Evolutionary conservation across 2,113 vertebrate genomes (phyloP), one percentile per base, ranked within the genome.

Genomic region (Jaculus jaculus): DNA sequence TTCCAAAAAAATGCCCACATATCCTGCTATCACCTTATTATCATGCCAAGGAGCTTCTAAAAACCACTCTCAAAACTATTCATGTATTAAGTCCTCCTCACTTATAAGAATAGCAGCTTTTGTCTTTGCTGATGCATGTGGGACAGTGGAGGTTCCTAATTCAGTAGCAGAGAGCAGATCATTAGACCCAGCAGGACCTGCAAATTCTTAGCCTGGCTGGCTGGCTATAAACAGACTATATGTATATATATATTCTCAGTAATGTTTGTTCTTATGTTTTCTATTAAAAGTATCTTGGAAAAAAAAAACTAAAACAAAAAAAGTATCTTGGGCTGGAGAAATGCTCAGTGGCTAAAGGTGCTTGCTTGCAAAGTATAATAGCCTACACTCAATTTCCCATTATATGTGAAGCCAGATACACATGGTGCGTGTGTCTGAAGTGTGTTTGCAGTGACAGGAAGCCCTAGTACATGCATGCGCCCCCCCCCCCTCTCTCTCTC

Each of bases 101-200:
- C 66, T 68, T 79, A 37, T 0, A 90, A 58, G 69, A 92, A 66
- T 1, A 71, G 42, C 12, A 7, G 61, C 10, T 34, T 77, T 73
- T 47, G 28, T 60, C n/a, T 81, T 60, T 77, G 73, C 20, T 87
- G 30, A 39, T 69, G 3, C 24, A 3, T 42, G 6, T 9, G 3
- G 13, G 3, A 0, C 28, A 9, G 32, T 28, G 12, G 12, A 2
- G 0, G 39, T 2, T 0, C 4, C 7, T 12, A 9, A 2, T 28
- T 66, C 42, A 66, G 26, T 1, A 73, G 12, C 10, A 69, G 0
- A 18, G 6, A 51, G 1, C 1, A 17, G 3, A 75, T n/a, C 16
- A 15, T 23, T 16, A 21, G 42, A 37, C 37, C 9, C 10, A 42
- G 9, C 7, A 77, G 7, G 21, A 61, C 37, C 58, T 71, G 24